Base-by-base conservation (phyloP, 2,888 invertebrate genomes). In the Eupithecia subumbrata region DNA sequence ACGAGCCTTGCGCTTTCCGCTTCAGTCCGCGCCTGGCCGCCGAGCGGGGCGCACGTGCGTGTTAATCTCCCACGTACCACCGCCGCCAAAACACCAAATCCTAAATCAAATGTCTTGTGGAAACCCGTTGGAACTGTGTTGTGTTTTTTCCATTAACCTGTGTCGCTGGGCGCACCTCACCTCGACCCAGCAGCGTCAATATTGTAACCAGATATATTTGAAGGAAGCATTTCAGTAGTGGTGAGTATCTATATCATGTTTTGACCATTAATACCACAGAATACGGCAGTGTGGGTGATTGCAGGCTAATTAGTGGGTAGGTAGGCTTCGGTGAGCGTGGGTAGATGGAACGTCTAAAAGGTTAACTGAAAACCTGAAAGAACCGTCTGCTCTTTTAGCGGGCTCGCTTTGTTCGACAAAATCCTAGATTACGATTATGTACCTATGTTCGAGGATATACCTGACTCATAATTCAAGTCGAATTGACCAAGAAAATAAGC, bases 71-170 rank as follows among this genome's bases (percentile, higher is more conserved):
- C 82, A 78, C 82, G 80, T 82, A 83, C 88, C 90, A 91, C 92
- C 89, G 87, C 86, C 86, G 86, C 82, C 84, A 88, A 88, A 88
- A 90, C 86, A 87, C 84, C 84, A 84, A 89, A 87, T 89, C 86
- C 86, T 91, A 90, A 90, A 92, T 92, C 91, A 91, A 93, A 85
- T 84, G 81, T 82, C 80, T 82, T 76, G 81, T 82, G 83, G 77
- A 80, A 82, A 78, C 74, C 79, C 76, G 72, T 78, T 77, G 69
- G 63, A 79, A 78, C 77, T 78, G 83, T 84, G 83, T 81, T 81
- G 79, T 81, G 81, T 82, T 82, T 80, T 40, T 78, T 22, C 22
- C n/a, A 52, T 52, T 8, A 56, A 74, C 80, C 82, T 84, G 88
- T 88, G 87, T 87, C 87, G 84, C 85, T 81, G 80, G 69, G 76